Base-by-base conservation (phyloP, 2,888 invertebrate genomes). In the Globia sparganii region DNA sequence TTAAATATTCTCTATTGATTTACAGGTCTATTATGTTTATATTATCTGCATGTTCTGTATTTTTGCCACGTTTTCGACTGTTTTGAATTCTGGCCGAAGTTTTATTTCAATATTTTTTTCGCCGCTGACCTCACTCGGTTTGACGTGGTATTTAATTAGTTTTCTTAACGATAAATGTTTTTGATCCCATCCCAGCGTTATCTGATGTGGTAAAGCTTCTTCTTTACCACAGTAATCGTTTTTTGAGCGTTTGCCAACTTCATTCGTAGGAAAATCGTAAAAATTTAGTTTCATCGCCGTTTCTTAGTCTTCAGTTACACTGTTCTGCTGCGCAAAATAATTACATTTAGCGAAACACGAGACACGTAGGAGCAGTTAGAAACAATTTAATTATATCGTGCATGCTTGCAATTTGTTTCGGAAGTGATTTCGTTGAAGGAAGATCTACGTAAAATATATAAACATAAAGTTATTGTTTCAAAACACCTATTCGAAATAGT, bases 191-290 rank as follows among this genome's bases (percentile, higher is more conserved):
- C 72, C 34, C 56, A 80, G 64, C 62, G 56, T 80, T 74, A 64
- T 84, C 81, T 80, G 77, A 84, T 75, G 75, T 69, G 71, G 80
- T 78, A 73, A 83, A 78, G 70, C 73, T 72, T 77, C 56, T 68
- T 81, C 59, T 66, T 72, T 67, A 66, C 74, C 64, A 58, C 75
- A 75, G 67, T 78, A 82, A 86, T 77, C 77, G 78, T 78, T 80
- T 77, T 56, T 88, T 86, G 88, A 83, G 46, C 56, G 37, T 62
- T 66, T 88, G 87, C 86, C 87, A 86, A 88, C 66, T 82, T 76
- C 73, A 70, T 80, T 81, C 37, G 71, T 59, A 64, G 49, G 43
- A 67, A 68, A 74, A 70, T 76, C 62, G 37, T 62, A 66, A 76
- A 84, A 86, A 72, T 46, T 65, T 69, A 46, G 64, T 75, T 83